Evolutionary conservation across 2,113 vertebrate genomes (phyloP).

Genomic region (Cryptoleucopteryx plumbea): DNA sequence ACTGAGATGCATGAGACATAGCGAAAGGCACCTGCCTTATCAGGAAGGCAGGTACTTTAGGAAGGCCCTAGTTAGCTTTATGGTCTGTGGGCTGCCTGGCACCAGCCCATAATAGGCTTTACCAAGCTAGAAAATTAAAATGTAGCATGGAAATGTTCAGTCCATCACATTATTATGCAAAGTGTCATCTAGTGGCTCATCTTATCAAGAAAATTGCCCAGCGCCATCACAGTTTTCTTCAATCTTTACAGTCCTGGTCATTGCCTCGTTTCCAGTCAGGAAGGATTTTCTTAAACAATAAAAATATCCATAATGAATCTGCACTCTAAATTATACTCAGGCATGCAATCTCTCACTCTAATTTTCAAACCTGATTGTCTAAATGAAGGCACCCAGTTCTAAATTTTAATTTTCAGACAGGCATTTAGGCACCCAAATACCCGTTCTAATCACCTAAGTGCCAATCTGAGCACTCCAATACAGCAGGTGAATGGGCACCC

Average conservation of each 20-base stretch:
- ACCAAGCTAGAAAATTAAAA: conserved; percentile 68
- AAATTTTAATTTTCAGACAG: conserved; percentile 15
- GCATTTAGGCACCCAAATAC: neutral
- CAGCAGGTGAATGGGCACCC: neutral
- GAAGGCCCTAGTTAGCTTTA: neutral
- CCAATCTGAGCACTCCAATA: neutral
- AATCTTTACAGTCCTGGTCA: conserved; percentile 49
- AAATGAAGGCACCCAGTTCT: neutral
- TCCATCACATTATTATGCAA: conserved; percentile 59
- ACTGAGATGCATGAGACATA: neutral
- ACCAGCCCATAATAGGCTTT: conserved; percentile 10
- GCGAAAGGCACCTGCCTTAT: neutral
- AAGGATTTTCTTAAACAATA: conserved; percentile 58
- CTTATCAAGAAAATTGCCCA: conserved; percentile 60
- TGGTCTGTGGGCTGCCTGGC: neutral
- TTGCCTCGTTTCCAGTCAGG: conserved; percentile 42
- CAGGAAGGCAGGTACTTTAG: neutral
- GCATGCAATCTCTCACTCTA: conserved; percentile 7
- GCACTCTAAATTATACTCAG: neutral
- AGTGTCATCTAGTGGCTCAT: conserved; percentile 68
- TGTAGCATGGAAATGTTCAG: conserved; percentile 54
- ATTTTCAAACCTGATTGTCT: conserved; percentile 1
- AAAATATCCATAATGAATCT: neutral
- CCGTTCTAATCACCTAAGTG: neutral
- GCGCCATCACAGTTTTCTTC: conserved; percentile 35